Percentiles rank a stretch among this genome's conserved stretches.
Evolutionary conservation across 2,797 vertebrate species (phyloP).

Genomic region (Lemur catta): DNA sequence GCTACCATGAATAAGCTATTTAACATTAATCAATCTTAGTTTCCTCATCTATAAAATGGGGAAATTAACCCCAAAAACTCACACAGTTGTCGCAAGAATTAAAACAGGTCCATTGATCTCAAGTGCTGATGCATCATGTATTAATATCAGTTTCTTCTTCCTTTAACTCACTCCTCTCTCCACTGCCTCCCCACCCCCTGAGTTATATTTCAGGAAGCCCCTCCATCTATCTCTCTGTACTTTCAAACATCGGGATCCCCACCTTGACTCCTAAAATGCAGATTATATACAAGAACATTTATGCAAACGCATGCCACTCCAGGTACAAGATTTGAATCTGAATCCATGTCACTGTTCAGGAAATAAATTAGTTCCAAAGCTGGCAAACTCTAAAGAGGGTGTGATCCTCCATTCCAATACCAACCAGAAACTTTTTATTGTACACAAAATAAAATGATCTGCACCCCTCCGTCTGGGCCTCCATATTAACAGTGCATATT

Average conservation of each 20-base stretch:
- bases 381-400: not conserved
- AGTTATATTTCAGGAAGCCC: not conserved
- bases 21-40: not conserved
- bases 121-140: not conserved
- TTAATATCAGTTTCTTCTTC: not conserved
- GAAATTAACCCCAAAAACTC: not conserved
- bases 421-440: not conserved
- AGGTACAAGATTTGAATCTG: not conserved
- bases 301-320: not conserved
- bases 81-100: not conserved
- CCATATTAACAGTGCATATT: not conserved
- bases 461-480: not conserved
- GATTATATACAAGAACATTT: not conserved
- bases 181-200: not conserved
- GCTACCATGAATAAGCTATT: not conserved
- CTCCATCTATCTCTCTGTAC: not conserved
- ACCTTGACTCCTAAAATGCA: not conserved
- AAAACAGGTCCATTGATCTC: not conserved
- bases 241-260: not conserved
- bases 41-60: not conserved
- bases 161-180: not conserved
- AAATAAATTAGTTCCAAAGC: not conserved
- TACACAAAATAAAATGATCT: not conserved
- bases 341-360: not conserved
- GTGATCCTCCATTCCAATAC: not conserved